Evolutionary conservation across 2,113 vertebrate genomes (phyloP).

Genomic region (Emydocephalus ijimae): DNA sequence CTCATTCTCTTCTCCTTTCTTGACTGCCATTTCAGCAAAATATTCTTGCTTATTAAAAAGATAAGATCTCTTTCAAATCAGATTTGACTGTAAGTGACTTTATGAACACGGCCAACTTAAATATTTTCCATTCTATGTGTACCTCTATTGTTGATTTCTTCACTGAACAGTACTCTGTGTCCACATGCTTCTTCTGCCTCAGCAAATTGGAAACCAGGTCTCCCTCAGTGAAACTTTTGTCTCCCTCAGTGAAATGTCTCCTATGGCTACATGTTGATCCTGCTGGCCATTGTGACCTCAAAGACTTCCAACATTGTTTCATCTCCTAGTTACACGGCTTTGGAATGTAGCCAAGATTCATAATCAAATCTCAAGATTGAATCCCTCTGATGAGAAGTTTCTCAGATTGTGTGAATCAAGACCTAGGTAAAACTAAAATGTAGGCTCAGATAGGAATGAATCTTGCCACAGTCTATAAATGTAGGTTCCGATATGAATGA

Average conservation of each 20-base stretch:
- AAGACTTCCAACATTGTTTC: not conserved
- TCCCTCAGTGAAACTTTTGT: not conserved
- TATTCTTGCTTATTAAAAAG: not conserved
- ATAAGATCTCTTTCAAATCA: not conserved
- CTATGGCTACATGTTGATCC: not conserved
- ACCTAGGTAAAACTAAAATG: not conserved
- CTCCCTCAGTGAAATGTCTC: not conserved
- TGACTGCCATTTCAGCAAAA: not conserved
- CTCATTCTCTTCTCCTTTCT: not conserved
- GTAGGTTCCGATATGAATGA: not conserved
- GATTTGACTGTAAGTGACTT: not conserved
- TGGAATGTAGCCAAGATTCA: not conserved
- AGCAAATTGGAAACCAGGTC: not conserved
- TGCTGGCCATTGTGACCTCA: constrained; percentile 10
- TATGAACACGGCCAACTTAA: not conserved
- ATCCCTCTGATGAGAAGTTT: not conserved
- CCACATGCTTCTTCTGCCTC: not conserved
- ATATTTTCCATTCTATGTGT: not conserved
- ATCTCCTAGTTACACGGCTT: not conserved
- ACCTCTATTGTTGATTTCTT: not conserved
- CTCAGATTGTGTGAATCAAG: not conserved
- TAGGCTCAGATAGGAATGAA: not conserved
- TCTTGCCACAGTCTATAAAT: not conserved
- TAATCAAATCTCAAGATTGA: not conserved
- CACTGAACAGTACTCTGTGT: not conserved